Evolutionary conservation across 2,113 vertebrate genomes (phyloP), one percentile per base, ranked within the genome.

Genomic region (Ailurus styani): DNA sequence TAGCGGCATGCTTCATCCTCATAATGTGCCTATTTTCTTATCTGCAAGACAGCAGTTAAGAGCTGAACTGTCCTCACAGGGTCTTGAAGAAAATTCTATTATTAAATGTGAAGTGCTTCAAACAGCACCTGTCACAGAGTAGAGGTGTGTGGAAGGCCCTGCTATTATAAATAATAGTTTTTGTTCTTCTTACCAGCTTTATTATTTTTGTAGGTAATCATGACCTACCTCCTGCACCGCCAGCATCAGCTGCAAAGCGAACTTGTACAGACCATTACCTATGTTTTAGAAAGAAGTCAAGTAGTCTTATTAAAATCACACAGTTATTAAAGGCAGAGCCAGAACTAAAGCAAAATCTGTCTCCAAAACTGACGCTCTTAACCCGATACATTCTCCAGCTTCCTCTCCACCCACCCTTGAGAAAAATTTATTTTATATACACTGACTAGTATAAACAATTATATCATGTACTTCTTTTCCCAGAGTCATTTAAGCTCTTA

Each of bases 361-460:
- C 82, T 83, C 86, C 82, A 68, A 91, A 97, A 75, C 9, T 87
- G 66, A 95, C 54, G 68, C 15, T 77, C 12, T 66, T 37, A 60
- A 18, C 29, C 0, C 7, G 0, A 78, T 55, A 17, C 15, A 78
- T 81, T 78, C 55, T 29, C 21, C 37, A 52, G 81, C 25, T 91
- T 60, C 34, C 64, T 78, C 34, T 81, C 47, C 29, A 68, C 23
- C 13, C 50, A 6, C 50, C 81, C 85, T 90, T 78, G 93, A 94
- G 93, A 94, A 97, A 92, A 93, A 89, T 62, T 54, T 91, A 96
- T 97, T 96, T 97, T 85, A 52, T 54, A 27, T 57, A 85, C 31
- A 96, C 72, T 97, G 96, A 82, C 96, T 95, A 85, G 25, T 1
- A 90, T 87, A 88, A 91, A 89, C 54, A 95, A 85, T 93, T 89